Base-by-base conservation (phyloP, 2,113 vertebrate species). In the Percopsis transmontana region DNA sequence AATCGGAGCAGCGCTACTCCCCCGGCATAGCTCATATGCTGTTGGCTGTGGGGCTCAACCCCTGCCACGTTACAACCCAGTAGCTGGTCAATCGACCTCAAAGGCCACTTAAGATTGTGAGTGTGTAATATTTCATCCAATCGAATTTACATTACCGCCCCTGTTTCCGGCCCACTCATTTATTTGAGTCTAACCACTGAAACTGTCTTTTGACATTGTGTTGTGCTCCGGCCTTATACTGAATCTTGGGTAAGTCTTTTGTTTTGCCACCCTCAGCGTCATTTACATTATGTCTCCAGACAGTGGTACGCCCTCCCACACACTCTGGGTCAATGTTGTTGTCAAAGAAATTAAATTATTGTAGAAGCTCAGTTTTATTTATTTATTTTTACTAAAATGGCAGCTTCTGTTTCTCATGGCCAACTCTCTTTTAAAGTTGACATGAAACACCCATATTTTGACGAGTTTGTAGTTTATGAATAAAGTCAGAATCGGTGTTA, bases 91-190 rank as follows among this genome's bases (percentile, higher is more conserved):
- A 83, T 87, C 86, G 82, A 88, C 88, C 84, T 89, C 82, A 82
- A 86, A 84, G 81, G 78, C 86, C 79, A 84, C 85, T 88, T 86
- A 84, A 84, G 79, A 79, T 68, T 73, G 27, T 74, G 70, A 86
- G 82, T 78, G 87, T 79, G 81, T 79, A 87, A 88, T 87, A 88
- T 90, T 88, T 89, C 84, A 86, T 77, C 63, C 59, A 74, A 87
- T 87, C 58, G 79, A 76, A 87, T 90, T 82, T 83, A 79, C 82
- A 86, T 87, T 80, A 87, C 85, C 77, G 68, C 64, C 59, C 66
- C 63, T 70, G 51, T 82, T 86, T 81, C 73, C 58, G 56, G 55
- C 70, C 77, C 70, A 74, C 74, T 88, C 76, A 83, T 86, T 87
- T 85, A 79, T 85, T 74, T 66, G 84, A 86, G 74, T 81, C 77